A percentile compares a stretch with the other conserved stretches of the same genome.
Evolutionary conservation across 2,888 invertebrate genomes (phyloP).

Genomic region (Leucoma salicis): DNA sequence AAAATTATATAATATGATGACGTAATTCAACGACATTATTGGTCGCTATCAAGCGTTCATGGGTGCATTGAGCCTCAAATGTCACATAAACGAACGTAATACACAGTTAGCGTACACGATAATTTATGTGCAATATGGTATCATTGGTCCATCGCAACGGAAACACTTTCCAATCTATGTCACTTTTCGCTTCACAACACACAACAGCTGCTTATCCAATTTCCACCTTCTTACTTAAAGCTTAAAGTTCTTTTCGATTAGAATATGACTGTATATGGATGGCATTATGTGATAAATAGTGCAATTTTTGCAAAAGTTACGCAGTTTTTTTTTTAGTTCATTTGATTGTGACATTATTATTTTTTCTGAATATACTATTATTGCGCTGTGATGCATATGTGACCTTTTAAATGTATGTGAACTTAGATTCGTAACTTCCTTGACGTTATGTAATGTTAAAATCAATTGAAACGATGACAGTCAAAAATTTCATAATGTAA

Average conservation of each 20-base stretch:
- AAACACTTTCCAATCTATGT: constrained; percentile 71
- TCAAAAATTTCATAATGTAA: too few species aligned
- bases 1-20: too few species aligned
- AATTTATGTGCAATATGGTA: constrained; percentile 52
- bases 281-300: constrained; percentile 17
- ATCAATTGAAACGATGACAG: too few species aligned
- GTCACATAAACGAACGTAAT: constrained; percentile 34
- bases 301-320: constrained; percentile 11
- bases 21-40: neutral
- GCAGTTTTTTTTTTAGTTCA: constrained; percentile 10
- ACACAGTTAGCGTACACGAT: constrained; percentile 40
- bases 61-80: constrained; percentile 21
- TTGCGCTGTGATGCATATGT: constrained; percentile 7
- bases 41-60: neutral
- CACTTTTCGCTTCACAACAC: constrained; percentile 51
- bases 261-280: neutral
- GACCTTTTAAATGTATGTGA: neutral
- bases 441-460: neutral
- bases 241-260: constrained; percentile 10
- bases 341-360: constrained; percentile 17
- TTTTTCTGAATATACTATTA: constrained; percentile 13
- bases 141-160: constrained; percentile 56
- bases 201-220: constrained; percentile 18
- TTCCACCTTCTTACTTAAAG: constrained; percentile 9
- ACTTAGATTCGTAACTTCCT: neutral